These are phyloP conservation scores for Alcedo atthis DNA, from an alignment of 2,797 vertebrate species.

Conservation along the genomic window DNA sequence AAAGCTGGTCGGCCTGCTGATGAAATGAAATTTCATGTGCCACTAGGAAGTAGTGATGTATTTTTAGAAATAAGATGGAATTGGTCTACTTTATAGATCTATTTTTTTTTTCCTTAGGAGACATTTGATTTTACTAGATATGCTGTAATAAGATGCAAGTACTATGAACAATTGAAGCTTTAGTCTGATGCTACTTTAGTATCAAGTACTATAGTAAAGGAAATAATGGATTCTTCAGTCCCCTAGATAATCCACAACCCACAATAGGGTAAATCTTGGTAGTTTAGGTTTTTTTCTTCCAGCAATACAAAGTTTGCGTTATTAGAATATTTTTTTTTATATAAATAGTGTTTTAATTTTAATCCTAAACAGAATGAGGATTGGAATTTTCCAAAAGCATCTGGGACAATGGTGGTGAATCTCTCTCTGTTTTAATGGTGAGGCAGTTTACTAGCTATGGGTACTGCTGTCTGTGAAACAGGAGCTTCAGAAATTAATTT, in stretches of 20 bases:
- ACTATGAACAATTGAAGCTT: neutral
- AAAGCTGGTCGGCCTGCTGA: neutral
- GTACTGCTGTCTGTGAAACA: neutral
- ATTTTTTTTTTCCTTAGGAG: neutral
- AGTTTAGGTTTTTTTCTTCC: neutral
- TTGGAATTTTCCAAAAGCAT: neutral
- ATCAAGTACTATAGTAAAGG: neutral
- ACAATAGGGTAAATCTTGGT: neutral
- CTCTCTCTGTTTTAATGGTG: neutral
- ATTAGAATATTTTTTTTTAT: neutral
- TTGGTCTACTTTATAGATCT: neutral
- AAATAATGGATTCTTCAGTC: neutral
- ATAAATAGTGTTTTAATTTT: neutral
- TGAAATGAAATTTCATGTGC: neutral
- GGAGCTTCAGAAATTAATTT: neutral
- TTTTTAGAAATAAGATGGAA: neutral
- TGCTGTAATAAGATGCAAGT: neutral
- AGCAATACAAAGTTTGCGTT: neutral
- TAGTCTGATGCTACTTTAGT: neutral
- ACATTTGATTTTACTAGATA: neutral
- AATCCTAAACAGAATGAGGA: neutral
- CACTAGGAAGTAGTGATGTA: neutral
- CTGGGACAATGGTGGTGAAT: neutral
- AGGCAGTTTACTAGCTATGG: neutral
- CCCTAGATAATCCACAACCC: neutral